Evolutionary conservation across 2,113 vertebrate genomes (phyloP), one percentile per base, ranked within the genome.

Genomic region (Siphamia tubifer): DNA sequence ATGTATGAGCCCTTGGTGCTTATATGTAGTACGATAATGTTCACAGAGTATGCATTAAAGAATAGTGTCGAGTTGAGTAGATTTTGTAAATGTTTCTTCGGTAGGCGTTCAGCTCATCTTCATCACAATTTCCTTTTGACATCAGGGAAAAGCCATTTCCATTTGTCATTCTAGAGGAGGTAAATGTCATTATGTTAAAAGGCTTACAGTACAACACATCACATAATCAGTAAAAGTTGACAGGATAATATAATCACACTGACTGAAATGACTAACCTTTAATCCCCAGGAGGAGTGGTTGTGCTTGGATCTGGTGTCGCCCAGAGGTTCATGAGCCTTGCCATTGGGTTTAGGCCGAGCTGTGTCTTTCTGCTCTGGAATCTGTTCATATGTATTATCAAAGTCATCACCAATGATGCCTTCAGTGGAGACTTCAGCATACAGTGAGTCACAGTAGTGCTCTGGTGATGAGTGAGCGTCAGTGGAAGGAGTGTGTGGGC

Each of bases 101-200:
- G 61, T 40, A 42, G 42, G 4, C 52, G 57, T 36, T 38, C 15
- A 30, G 13, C 31, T n/a, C 40, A 15, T 9, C 0, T 6, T 40
- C 32, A 25, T 82, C 71, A 76, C 78, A 56, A 83, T 77, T 91
- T 93, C 77, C 75, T 89, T 85, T 92, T 94, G 83, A 62, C 82
- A 2, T 95, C 93, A 0, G 87, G 75, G 60, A 95, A 87, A 42
- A 94, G 83, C 71, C 87, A 89, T 77, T 91, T 91, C 90, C 90
- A 89, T 75, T 90, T 95, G 32, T 95, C 92, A 23, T 79, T 86
- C 94, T 96, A 85, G 25, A 65, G 48, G 49, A 85, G 42, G 48
- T 16, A 70, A 74, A 17, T 36, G 36, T 53, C 4, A 53, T 64
- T 68, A 54, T 35, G 30, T 25, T 28, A 6, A 53, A 15, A 35